Percentiles rank a stretch among this genome's conserved stretches.
These are phyloP conservation scores for Therioaphis trifolii DNA, from an alignment of 2,888 invertebrate species.

Conservation along the genomic window DNA sequence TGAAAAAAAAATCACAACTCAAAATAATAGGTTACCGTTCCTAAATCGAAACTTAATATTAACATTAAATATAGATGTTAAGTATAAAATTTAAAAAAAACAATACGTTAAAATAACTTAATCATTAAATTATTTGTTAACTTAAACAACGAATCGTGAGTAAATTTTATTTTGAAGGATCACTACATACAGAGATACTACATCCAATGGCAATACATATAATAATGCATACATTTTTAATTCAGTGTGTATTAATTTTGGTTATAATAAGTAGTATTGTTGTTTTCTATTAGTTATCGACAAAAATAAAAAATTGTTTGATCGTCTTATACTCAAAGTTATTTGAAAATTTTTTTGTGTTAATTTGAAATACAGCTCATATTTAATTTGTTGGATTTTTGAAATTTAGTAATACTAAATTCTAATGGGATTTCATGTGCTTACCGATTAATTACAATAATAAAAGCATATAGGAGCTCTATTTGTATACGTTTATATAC, in stretches of 20 bases:
- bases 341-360: too few relatives aligned
- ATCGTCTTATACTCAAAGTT: neutral
- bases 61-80: constrained; percentile 56
- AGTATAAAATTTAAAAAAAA: constrained; percentile 61
- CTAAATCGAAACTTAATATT: constrained; percentile 57
- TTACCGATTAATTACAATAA: neutral
- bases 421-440: constrained; percentile 1
- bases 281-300: neutral
- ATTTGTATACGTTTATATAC: constrained; percentile 4
- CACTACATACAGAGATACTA: too few relatives aligned
- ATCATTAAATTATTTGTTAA: constrained; percentile 44
- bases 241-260: neutral
- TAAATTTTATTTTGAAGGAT: neutral
- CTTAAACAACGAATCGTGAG: constrained; percentile 40
- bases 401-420: neutral
- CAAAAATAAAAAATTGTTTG: neutral
- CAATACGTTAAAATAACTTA: constrained; percentile 56
- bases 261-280: neutral
- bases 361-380: too few relatives aligned
- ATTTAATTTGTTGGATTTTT: neutral
- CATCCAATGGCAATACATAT: neutral
- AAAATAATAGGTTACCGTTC: constrained; percentile 53
- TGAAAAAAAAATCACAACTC: constrained; percentile 58
- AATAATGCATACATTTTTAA: neutral
- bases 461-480: neutral